Evolutionary conservation across 2,113 vertebrate species (phyloP).

Genomic region (Craseonycteris thonglongyai): DNA sequence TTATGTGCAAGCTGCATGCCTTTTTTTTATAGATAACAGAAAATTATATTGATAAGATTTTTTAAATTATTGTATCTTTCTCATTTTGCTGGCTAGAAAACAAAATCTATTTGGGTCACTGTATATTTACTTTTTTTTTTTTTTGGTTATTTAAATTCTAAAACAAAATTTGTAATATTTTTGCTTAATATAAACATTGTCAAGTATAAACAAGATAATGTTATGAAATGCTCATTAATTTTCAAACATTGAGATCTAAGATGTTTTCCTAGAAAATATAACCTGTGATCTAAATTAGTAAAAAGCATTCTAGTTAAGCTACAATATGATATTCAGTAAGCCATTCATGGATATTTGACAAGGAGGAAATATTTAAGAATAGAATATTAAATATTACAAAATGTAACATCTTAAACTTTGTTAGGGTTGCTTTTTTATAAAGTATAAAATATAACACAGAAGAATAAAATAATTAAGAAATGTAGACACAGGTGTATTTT

Average conservation of each 20-base stretch:
- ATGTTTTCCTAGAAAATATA: not conserved
- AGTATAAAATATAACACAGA: not conserved
- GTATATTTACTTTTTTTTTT: not conserved
- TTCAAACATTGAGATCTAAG: not conserved
- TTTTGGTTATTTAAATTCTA: not conserved
- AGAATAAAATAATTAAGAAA: not conserved
- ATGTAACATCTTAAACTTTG: not conserved
- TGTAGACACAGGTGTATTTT: not conserved
- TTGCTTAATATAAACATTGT: not conserved
- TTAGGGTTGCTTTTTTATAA: not conserved
- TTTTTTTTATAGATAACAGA: conserved; percentile 20
- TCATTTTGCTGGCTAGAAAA: not conserved
- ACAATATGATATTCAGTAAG: not conserved
- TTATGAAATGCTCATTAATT: not conserved
- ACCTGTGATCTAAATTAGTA: not conserved
- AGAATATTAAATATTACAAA: not conserved
- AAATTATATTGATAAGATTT: not conserved
- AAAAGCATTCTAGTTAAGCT: not conserved
- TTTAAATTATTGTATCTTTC: not conserved
- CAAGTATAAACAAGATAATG: not conserved
- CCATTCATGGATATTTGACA: not conserved
- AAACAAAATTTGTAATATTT: not conserved
- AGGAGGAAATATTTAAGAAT: not conserved
- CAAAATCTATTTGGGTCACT: not conserved
- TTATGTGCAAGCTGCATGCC: not conserved